A percentile compares a stretch with the other conserved stretches of the same genome.
Evolutionary conservation across 2,113 vertebrate genomes (phyloP).

Genomic region (Eolophus roseicapilla): DNA sequence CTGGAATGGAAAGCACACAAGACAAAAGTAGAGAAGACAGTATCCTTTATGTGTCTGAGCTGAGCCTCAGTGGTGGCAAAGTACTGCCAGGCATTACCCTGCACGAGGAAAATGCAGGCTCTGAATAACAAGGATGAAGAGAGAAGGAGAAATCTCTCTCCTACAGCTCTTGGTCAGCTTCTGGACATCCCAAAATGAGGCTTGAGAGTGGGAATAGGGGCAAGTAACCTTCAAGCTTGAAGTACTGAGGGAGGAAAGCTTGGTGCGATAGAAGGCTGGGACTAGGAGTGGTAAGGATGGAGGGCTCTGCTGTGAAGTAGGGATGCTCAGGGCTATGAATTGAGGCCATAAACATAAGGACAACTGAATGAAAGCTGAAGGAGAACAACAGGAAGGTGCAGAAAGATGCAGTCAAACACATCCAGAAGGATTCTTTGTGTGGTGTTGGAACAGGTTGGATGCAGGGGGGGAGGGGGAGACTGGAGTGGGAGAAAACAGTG

Average conservation of each 20-base stretch:
- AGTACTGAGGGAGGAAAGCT: not conserved
- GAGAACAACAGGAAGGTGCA: not conserved
- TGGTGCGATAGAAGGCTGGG: not conserved
- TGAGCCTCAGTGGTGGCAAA: not conserved
- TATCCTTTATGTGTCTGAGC: constrained; percentile 83
- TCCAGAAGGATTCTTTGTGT: not conserved
- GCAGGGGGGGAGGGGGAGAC: not conserved
- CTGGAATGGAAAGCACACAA: constrained; percentile 98
- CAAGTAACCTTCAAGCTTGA: not conserved
- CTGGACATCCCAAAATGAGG: not conserved
- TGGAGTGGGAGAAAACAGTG: not conserved
- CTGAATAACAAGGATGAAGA: not conserved
- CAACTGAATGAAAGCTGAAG: not conserved
- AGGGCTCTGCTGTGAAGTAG: not conserved
- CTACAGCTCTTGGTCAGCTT: not conserved
- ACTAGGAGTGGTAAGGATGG: not conserved
- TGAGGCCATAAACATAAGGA: not conserved
- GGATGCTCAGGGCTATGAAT: not conserved
- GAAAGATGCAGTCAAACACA: not conserved
- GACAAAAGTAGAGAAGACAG: constrained; percentile 99
- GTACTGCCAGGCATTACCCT: not conserved
- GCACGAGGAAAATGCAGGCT: not conserved
- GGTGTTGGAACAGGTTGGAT: not conserved
- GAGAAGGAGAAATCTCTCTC: not conserved
- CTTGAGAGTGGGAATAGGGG: not conserved